Conservation (phyloP, 2,888 invertebrate species). For the Eulithis testata region DNA sequence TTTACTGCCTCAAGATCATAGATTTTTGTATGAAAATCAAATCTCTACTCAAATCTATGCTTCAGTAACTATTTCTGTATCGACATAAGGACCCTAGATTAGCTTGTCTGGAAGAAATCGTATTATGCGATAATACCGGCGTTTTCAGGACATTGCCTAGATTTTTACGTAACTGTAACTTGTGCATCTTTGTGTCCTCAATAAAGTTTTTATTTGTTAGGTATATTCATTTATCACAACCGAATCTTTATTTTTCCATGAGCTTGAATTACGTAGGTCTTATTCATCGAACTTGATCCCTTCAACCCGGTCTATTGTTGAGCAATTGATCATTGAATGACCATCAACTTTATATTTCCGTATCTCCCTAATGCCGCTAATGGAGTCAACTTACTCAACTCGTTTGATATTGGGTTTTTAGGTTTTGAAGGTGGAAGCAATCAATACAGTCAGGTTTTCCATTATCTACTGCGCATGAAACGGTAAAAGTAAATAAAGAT, state of each 20-base stretch:
- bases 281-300: constrained; percentile 39
- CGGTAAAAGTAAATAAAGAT: not conserved
- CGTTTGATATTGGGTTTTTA: constrained; percentile 26
- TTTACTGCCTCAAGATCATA: no score
- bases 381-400: constrained; percentile 28
- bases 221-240: no score
- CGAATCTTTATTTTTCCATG: not conserved
- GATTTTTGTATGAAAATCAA: no score
- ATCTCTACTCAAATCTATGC: no score
- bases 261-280: constrained; percentile 14
- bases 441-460: not conserved
- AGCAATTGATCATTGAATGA: constrained; percentile 43
- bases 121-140: no score
- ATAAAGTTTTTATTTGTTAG: no score
- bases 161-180: no score
- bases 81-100: no score
- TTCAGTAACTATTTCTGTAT: no score
- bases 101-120: no score
- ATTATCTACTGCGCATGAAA: not conserved
- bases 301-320: constrained; percentile 41
- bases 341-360: constrained; percentile 43
- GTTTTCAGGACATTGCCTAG: no score
- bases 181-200: no score
- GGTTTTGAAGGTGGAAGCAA: not conserved
- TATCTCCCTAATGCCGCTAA: constrained; percentile 24